Conservation (phyloP, 2,888 invertebrate genomes). For the Isotomurus palustris region DNA sequence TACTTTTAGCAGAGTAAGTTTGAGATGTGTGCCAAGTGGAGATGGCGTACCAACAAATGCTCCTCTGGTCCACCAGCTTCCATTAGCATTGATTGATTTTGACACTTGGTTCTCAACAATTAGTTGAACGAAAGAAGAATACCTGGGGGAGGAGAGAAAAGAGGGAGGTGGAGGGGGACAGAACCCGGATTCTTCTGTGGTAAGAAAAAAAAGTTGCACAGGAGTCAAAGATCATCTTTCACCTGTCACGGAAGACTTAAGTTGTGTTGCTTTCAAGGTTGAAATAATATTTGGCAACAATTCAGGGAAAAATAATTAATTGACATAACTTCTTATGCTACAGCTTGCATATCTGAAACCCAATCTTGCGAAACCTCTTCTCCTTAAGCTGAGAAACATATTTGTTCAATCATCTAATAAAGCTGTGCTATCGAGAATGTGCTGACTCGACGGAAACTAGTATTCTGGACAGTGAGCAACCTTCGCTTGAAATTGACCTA, state of each 20-base stretch:
- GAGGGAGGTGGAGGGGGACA: too few relatives aligned
- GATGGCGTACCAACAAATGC: too few relatives aligned
- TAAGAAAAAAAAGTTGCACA: neutral
- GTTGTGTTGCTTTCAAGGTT: neutral
- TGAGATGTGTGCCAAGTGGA: too few relatives aligned
- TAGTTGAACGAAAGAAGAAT: too few relatives aligned
- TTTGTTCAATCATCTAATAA: neutral
- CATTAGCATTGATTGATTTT: too few relatives aligned
- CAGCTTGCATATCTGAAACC: too few relatives aligned
- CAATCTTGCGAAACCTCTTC: neutral
- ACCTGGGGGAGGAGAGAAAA: too few relatives aligned
- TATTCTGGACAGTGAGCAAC: neutral
- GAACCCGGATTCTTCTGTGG: too few relatives aligned
- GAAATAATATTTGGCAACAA: neutral
- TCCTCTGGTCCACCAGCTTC: too few relatives aligned
- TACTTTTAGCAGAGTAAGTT: too few relatives aligned
- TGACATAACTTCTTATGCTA: too few relatives aligned
- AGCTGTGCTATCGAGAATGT: neutral
- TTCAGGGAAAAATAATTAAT: slow-evolving; percentile 1
- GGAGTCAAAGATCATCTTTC: neutral
- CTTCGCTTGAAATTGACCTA: neutral
- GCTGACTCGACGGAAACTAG: neutral
- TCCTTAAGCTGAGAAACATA: neutral
- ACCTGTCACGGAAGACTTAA: neutral
- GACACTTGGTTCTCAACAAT: too few relatives aligned